phyloP scores from a whole-genome alignment of 1,140 invertebrate genomes.

The Zophobas atratus region DNA sequence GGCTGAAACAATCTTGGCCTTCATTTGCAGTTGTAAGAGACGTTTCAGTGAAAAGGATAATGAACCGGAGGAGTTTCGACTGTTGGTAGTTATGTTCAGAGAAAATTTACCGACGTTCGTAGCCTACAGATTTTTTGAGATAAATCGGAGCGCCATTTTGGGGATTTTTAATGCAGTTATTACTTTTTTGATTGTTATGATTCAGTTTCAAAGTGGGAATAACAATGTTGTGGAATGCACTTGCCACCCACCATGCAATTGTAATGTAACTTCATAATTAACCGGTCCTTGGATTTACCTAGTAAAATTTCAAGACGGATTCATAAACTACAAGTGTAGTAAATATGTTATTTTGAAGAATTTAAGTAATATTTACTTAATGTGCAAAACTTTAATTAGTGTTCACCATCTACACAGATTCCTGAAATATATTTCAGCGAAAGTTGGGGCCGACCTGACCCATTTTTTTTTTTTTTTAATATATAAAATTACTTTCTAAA shows the following conservation, averaged over 20 bases:
- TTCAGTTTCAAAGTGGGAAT: neutral
- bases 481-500: no score
- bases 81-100: neutral
- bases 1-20: neutral
- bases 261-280: neutral
- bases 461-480: no score
- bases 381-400: no score
- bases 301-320: no score
- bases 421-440: no score
- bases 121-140: neutral
- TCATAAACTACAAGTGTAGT: no score
- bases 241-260: neutral
- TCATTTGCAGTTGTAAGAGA: neutral
- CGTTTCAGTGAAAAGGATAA: neutral
- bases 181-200: slow-evolving; percentile 8
- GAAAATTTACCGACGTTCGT: neutral
- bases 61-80: neutral
- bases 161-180: neutral
- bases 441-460: no score
- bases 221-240: neutral
- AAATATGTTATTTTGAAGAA: no score
- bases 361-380: no score
- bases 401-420: no score
- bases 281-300: no score
- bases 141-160: neutral